Base-by-base conservation (phyloP, 2,113 vertebrate genomes). In the Sisor rabdophorus region DNA sequence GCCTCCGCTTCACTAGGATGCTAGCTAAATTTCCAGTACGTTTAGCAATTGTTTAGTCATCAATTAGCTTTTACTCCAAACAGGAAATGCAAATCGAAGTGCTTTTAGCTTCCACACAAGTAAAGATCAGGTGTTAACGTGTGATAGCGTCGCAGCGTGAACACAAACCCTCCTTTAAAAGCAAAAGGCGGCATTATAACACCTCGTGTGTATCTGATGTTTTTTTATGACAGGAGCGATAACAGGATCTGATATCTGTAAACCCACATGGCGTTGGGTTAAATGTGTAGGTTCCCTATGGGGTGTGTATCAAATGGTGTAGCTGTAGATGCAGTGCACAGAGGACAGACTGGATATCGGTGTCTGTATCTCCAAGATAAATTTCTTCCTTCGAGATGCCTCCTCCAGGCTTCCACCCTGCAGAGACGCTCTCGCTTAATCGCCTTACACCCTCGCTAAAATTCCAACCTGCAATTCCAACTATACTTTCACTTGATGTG, bases 151-250 rank as follows among this genome's bases (percentile, higher is more conserved):
- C 22, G 2, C 60, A 20, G 69, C 59, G 22, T 60, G 77, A 73
- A 47, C 60, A 47, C 30, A 60, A 55, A 61, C 36, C 2, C 50
- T 58, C 17, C 52, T 53, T 40, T 77, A 53, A 52, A 53, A 11
- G 2, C 3, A 20, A 71, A 44, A 13, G 32, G 11, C 19, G 24
- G 30, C 52, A n/a, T 40, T 72, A 61, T 60, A 75, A 44, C 59
- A 11, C 28, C 63, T 2, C 11, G 5, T 65, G 32, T 11, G 70
- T 64, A 56, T 82, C 80, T 84, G 79, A 65, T 79, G 76, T 75
- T 86, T 83, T n/a, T 88, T 92, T 89, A 79, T 56, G 73, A 72
- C 77, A 58, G 22, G 1, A 84, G 87, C 85, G 86, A 84, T 87
- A 76, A 86, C 75, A 84, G 54, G 81, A 87, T 88, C 83, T 67